Base-by-base conservation (phyloP, 1,140 invertebrate species). In the Cydia splendana region DNA sequence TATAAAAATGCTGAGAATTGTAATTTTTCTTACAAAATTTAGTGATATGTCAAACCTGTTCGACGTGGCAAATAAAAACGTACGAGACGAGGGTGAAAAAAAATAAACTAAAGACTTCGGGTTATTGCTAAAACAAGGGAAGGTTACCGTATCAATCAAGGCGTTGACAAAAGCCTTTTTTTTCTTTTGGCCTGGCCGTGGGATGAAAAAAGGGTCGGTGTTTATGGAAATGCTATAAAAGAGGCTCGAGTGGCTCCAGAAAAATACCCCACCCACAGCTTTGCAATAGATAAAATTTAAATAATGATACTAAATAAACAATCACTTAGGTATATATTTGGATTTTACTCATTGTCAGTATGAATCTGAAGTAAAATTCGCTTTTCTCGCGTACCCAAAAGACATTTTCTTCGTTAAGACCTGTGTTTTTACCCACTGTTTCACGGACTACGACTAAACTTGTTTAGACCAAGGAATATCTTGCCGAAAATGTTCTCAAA, bases 41-140 rank as follows among this genome's bases (percentile, higher is more conserved):
- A 93, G 89, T 93, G 90, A 93, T 90, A 91, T 91, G 91, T 93
- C 91, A 92, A 92, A 91, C 89, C 85, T 87, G 89, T 91, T 90
- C 85, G 88, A 90, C 87, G 90, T 86, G 80, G 81, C 89, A 92
- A 91, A 93, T 91, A 93, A 92, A 93, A 93, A 93, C 90, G 88
- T 93, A 91, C 83, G 85, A 88, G 78, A 74, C 79, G 79, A 79
- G 77, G 77, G 80, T 81, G 79, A 76, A 80, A 90, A 90, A 90
- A 92, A 91, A 85, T 75, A 78, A 85, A 80, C 82, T 84, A 84
- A 89, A 87, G 84, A 84, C 82, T 87, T 87, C 84, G 87, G 88
- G 89, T 90, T 91, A 91, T 91, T 91, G 91, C 91, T 93, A 93
- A 93, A 93, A 93, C 91, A 93, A 92, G 91, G 88, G 85, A 91